Conservation (phyloP, 2,888 invertebrate genomes). For the Caenorhabditis sp. region DNA sequence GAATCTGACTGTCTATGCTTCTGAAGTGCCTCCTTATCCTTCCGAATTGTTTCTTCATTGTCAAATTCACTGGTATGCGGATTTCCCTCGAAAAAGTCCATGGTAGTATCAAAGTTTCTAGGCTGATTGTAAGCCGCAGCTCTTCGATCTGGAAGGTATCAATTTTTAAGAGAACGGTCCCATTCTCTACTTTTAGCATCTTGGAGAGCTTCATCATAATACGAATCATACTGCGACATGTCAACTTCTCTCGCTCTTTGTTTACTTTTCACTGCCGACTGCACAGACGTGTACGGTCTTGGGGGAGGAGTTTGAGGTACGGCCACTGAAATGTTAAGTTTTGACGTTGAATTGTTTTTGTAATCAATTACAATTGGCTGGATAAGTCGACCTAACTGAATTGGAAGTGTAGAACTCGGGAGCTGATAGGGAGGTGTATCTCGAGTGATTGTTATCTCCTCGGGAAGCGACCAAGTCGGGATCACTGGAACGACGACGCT, state of each 20-base stretch:
- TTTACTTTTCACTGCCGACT: conserved; percentile 19
- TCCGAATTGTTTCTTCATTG: conserved; percentile 64
- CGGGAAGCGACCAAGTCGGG: conserved; percentile 30
- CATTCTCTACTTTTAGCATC: conserved; percentile 8
- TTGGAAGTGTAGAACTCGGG: conserved; percentile 64
- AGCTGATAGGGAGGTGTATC: conserved; percentile 65
- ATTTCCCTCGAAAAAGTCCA: conserved; percentile 61
- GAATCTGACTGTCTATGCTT: conserved; percentile 72
- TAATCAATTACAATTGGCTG: conserved; percentile 44
- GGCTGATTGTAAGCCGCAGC: conserved; percentile 6
- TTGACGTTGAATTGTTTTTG: not conserved
- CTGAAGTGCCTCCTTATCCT: conserved; percentile 67
- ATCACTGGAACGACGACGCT: conserved; percentile 41
- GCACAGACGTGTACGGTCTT: conserved; percentile 49
- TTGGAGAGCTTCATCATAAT: conserved; percentile 56
- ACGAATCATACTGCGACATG: conserved; percentile 58
- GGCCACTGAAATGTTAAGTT: conserved; percentile 29
- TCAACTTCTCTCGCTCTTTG: conserved; percentile 30
- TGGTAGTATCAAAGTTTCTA: conserved; percentile 45
- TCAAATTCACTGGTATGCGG: conserved; percentile 69
- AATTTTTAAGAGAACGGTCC: not conserved
- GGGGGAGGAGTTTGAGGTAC: conserved; percentile 65
- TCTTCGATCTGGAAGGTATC: conserved; percentile 24
- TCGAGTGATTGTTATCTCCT: conserved; percentile 23
- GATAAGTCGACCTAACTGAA: conserved; percentile 64